phyloP scores from a whole-genome alignment of 2,113 vertebrate genomes.

The Aepyceros melampus region DNA sequence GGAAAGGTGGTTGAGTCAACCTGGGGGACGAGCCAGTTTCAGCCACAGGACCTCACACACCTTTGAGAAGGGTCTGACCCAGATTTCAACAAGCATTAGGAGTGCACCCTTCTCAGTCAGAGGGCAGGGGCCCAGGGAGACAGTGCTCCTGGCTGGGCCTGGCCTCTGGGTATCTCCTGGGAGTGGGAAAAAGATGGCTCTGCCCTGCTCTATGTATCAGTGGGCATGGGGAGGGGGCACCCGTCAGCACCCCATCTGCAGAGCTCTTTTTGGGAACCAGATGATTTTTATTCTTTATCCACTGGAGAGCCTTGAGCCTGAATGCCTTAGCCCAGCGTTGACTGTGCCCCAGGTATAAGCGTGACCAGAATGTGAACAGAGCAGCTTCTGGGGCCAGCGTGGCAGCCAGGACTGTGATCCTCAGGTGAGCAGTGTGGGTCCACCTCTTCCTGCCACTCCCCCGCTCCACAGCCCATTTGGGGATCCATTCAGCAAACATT shows the following conservation, averaged over 20 bases:
- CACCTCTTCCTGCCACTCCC: neutral
- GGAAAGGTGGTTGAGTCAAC: neutral
- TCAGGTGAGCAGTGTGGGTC: neutral
- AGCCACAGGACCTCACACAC: neutral
- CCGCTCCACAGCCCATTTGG: neutral
- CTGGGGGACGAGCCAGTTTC: neutral
- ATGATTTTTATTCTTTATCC: neutral
- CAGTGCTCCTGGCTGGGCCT: too few species aligned
- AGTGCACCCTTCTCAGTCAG: neutral
- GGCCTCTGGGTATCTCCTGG: neutral
- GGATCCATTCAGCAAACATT: neutral
- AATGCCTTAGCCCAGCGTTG: neutral
- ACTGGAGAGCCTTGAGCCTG: neutral
- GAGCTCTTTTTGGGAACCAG: neutral
- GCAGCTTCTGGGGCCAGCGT: neutral
- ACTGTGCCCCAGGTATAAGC: neutral
- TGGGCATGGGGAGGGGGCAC: neutral
- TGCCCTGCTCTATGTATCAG: neutral
- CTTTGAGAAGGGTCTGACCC: neutral
- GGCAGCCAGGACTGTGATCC: neutral
- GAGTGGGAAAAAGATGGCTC: neutral
- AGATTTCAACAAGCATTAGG: neutral
- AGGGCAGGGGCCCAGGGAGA: neutral
- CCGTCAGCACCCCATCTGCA: neutral
- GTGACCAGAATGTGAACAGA: neutral